Evolutionary conservation across 2,797 vertebrate species (phyloP).

Genomic region (Phalloptychus januarius): DNA sequence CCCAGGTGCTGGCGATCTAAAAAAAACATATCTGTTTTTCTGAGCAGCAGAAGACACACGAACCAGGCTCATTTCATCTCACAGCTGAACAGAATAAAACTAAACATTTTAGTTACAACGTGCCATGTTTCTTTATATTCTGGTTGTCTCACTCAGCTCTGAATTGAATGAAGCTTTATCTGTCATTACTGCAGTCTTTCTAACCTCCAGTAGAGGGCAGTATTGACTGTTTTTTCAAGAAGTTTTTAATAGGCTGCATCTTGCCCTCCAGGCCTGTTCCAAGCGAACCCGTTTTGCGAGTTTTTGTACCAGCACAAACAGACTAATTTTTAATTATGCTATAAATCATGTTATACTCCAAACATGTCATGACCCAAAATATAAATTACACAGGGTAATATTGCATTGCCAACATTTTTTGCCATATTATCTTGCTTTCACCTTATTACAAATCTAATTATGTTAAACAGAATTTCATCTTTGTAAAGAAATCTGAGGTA

Average conservation of each 20-base stretch:
- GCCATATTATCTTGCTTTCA: not conserved
- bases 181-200: conserved; percentile 26
- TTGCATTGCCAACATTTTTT: not conserved
- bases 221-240: conserved; percentile 56
- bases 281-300: conserved; percentile 23
- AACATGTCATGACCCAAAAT: not conserved
- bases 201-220: conserved; percentile 68
- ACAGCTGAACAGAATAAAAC: not conserved
- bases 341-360: not conserved
- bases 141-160: not conserved
- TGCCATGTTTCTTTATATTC: conserved; percentile 1
- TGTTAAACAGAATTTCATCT: not conserved
- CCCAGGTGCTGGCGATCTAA: conserved; percentile 44
- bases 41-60: conserved; percentile 43
- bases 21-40: conserved; percentile 64
- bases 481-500: not conserved
- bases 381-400: not conserved
- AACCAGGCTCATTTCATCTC: not conserved
- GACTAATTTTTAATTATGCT: not conserved
- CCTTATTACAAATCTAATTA: not conserved
- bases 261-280: conserved; percentile 14
- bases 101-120: not conserved
- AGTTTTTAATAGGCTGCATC: not conserved
- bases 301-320: conserved; percentile 5
- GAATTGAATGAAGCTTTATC: not conserved